phyloP scores from a whole-genome alignment of 2,797 vertebrate species.

The Myotis daubentonii region DNA sequence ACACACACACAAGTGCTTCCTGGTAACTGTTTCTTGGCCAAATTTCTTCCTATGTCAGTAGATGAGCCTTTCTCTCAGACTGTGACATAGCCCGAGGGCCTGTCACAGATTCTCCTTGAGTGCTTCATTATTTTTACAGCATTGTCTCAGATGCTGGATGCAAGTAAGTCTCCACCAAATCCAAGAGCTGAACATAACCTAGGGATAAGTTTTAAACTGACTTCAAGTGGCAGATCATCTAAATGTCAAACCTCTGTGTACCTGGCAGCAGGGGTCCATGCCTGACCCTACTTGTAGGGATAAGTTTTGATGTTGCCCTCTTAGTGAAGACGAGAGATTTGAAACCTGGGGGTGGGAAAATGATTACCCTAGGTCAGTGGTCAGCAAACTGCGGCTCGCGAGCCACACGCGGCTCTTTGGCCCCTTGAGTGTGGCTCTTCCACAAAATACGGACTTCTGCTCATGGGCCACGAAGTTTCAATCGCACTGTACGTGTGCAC shows the following conservation, averaged over 20 bases:
- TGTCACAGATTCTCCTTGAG: neutral
- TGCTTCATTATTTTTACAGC: neutral
- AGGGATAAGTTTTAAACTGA: neutral
- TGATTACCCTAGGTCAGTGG: neutral
- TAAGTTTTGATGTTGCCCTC: neutral
- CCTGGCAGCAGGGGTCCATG: neutral
- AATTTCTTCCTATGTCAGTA: neutral
- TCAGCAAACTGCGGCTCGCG: too few species aligned
- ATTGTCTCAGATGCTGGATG: neutral
- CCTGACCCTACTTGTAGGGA: neutral
- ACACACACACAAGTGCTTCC: neutral
- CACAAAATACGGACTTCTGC: too few species aligned
- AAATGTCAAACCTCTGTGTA: neutral
- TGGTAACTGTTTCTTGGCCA: neutral
- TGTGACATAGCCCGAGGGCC: neutral
- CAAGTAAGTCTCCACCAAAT: neutral
- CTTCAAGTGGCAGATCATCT: neutral
- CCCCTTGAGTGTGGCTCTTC: too few species aligned
- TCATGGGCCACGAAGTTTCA: too few species aligned
- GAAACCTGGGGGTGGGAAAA: neutral
- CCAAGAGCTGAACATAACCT: neutral
- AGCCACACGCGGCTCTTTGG: too few species aligned
- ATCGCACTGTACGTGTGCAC: rapidly evolving
- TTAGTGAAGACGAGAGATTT: neutral
- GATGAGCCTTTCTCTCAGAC: neutral